These are phyloP conservation scores for Falco cherrug DNA, from an alignment of 2,797 vertebrate genomes.

Conservation along the genomic window DNA sequence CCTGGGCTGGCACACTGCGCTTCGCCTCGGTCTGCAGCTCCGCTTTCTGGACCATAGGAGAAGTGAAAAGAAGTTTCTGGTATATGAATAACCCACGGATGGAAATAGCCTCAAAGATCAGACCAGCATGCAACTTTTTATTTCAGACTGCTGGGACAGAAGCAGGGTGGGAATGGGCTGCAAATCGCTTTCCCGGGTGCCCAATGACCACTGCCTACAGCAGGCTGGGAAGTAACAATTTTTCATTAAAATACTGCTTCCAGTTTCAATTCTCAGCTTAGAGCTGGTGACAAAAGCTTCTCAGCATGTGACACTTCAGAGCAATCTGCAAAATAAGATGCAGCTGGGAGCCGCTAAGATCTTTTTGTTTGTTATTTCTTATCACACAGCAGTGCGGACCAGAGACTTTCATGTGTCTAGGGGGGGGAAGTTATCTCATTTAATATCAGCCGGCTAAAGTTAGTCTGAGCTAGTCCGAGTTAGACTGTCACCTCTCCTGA, in stretches of 20 bases:
- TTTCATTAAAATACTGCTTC: conserved; percentile 27
- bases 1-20: neutral
- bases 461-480: neutral
- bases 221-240: conserved; percentile 6
- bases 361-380: neutral
- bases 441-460: neutral
- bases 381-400: neutral
- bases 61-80: neutral
- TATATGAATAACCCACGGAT: neutral
- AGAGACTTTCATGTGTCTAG: neutral
- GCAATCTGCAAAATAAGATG: neutral
- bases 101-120: neutral
- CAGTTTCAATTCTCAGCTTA: conserved; percentile 42
- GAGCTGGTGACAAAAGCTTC: conserved; percentile 14
- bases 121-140: neutral
- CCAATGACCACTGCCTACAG: neutral
- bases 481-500: neutral
- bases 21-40: neutral
- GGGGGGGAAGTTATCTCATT: neutral
- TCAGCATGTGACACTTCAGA: conserved; percentile 2
- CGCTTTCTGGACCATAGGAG: accelerated
- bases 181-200: neutral
- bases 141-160: neutral
- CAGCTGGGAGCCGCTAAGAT: neutral
- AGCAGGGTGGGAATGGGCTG: conserved; percentile 4